Evolutionary conservation across 2,797 vertebrate species (phyloP).

Genomic region (Babyrousa celebensis): DNA sequence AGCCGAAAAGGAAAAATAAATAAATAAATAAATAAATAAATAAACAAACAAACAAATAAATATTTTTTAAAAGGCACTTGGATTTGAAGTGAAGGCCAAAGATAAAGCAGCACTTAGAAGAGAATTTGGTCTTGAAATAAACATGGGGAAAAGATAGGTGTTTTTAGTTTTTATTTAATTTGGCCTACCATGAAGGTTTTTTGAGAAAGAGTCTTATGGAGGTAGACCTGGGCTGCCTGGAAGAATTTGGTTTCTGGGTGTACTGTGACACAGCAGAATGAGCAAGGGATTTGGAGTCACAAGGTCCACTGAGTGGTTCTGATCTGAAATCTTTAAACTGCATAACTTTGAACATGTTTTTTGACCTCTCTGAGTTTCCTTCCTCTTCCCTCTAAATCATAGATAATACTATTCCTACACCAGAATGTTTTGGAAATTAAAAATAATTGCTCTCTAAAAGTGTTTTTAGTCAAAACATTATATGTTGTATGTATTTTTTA

Average conservation of each 20-base stretch:
- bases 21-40: too few relatives aligned
- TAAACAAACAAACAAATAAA: too few relatives aligned
- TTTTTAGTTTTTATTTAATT: neutral
- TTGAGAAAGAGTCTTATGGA: neutral
- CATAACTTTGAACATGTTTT: neutral
- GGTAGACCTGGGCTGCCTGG: neutral
- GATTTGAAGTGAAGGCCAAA: neutral
- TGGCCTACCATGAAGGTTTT: neutral
- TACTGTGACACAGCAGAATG: neutral
- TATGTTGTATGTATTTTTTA: neutral
- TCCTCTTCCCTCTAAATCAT: neutral
- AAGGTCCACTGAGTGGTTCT: neutral
- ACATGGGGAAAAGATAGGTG: fast-evolving
- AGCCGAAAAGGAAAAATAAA: too few relatives aligned
- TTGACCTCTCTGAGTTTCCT: neutral
- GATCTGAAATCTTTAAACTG: neutral
- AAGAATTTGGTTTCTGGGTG: neutral
- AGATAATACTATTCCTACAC: neutral
- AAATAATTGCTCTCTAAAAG: neutral
- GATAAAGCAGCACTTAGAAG: neutral
- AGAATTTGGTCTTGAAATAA: neutral
- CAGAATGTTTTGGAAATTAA: constrained; percentile 18
- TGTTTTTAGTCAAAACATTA: neutral
- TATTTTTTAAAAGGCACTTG: neutral
- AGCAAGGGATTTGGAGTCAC: neutral